Percentiles rank a stretch among this genome's conserved stretches.
Evolutionary conservation across 1,140 invertebrate genomes (phyloP).

Genomic region (silkworm (Bombyx mori)): DNA sequence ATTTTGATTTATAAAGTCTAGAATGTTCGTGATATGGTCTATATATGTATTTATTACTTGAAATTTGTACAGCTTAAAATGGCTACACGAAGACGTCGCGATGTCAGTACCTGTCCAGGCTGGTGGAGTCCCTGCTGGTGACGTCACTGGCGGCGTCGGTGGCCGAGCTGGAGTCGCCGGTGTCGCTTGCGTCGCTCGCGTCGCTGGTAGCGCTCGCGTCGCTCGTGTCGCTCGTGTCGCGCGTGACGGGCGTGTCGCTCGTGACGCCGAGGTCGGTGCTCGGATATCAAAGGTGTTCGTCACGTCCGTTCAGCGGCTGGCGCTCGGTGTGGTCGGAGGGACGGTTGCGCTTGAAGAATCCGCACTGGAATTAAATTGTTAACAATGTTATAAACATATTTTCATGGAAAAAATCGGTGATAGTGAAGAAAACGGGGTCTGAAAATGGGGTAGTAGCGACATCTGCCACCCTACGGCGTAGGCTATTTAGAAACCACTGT

Average conservation of each 20-base stretch:
- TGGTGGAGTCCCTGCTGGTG: constrained; percentile 52
- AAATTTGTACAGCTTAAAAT: constrained; percentile 9
- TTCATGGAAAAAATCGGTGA: background rate
- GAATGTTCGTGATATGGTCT: background rate
- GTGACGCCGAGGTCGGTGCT: constrained; percentile 35
- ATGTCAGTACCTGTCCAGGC: constrained; percentile 41
- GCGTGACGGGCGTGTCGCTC: constrained; percentile 17
- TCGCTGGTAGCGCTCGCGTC: constrained; percentile 29
- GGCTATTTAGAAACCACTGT: too few species aligned
- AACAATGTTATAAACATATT: background rate
- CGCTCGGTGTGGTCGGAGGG: constrained; percentile 84
- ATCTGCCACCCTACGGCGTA: too few species aligned
- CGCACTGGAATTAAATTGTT: constrained; percentile 78
- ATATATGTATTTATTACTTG: background rate
- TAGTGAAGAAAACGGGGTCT: too few species aligned
- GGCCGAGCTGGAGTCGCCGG: constrained; percentile 62
- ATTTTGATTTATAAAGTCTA: background rate
- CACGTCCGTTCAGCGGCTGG: constrained; percentile 84
- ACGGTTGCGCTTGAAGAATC: constrained; percentile 93
- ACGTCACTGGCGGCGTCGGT: constrained; percentile 60
- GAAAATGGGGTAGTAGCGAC: too few species aligned
- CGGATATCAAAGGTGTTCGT: constrained; percentile 76
- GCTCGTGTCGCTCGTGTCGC: constrained; percentile 27
- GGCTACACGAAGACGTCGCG: constrained; percentile 17
- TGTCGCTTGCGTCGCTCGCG: constrained; percentile 67